Evolutionary conservation across 2,797 vertebrate genomes (phyloP).

Genomic region (Philypnodon macrostomus): DNA sequence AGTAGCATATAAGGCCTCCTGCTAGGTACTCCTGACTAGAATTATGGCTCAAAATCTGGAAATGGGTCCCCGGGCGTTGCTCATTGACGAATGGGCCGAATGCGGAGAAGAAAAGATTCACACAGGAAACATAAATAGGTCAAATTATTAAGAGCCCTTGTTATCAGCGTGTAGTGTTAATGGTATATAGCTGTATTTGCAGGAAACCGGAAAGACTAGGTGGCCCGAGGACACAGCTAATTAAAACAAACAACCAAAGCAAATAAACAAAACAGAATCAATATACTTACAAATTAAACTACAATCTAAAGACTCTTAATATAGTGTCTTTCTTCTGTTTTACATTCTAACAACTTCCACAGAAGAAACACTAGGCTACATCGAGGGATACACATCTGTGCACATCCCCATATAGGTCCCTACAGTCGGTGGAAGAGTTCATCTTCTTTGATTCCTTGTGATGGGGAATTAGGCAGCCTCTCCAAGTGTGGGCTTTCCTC

Average conservation of each 20-base stretch:
- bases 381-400: neutral
- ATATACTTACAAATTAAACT: constrained; percentile 7
- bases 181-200: too few species aligned
- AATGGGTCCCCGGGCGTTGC: too few species aligned
- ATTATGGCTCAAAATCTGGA: too few species aligned
- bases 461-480: constrained; percentile 30
- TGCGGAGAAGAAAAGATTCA: too few species aligned
- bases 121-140: too few species aligned
- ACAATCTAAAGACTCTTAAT: neutral
- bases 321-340: neutral
- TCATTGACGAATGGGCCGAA: too few species aligned
- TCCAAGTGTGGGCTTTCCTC: constrained; percentile 5
- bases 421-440: constrained; percentile 26
- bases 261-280: neutral
- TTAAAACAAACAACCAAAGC: constrained; percentile 3
- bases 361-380: neutral
- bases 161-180: too few species aligned
- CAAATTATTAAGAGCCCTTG: too few species aligned
- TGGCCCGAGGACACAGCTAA: constrained; percentile 1
- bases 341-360: neutral
- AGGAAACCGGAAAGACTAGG: neutral
- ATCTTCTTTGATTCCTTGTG: constrained; percentile 29
- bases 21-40: too few species aligned
- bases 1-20: too few species aligned
- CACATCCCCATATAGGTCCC: constrained; percentile 28